Evolutionary conservation across 2,797 vertebrate genomes (phyloP), one percentile per base, ranked within the genome.

Genomic region (Paratrypauchen microcephalus): DNA sequence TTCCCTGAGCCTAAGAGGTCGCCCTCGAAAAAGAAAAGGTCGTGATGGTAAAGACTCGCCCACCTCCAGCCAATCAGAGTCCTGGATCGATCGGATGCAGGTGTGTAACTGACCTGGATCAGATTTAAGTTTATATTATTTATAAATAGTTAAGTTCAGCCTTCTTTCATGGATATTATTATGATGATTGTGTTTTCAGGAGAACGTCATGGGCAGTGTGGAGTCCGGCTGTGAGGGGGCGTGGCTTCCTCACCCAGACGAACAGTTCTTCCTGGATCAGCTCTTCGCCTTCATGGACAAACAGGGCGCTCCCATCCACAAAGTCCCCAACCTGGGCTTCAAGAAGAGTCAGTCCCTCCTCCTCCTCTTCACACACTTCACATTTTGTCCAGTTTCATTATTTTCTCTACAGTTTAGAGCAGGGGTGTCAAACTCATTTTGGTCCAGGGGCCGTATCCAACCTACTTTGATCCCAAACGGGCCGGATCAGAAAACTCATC

Each of bases 291-390:
- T 88, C 87, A 95, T 95, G 94, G 90, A 93, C 2, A 83, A 82
- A 1, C 62, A 86, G 0, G 93, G 93, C 2, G 87, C 90, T 0
- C 91, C 93, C 62, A 94, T 95, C 83, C 87, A 90, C 87, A 94
- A 94, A 77, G 94, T 95, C 39, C 94, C 94, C 21, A 94, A 95
- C 86, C 91, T 95, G 15, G 94, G 94, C 72, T 95, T 95, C 79
- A 95, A 95, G 78, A 94, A 95, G 88, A 94, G 94, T 95, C 83
- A 92, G 93, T 79, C 2, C 55, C 24, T 1, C 2, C 5, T 4
- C 23, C 3, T 3, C 19, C 4, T 21, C 32, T 32, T 13, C 39
- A 41, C 39, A 13, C 39, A 39, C 36, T 11, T 11, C 12, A 45
- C 13, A 16, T 45, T 45, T 45, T 0, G 41, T 15, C 41, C 13